Conservation (phyloP, 2,888 invertebrate species). For the Torymus tubicola region DNA sequence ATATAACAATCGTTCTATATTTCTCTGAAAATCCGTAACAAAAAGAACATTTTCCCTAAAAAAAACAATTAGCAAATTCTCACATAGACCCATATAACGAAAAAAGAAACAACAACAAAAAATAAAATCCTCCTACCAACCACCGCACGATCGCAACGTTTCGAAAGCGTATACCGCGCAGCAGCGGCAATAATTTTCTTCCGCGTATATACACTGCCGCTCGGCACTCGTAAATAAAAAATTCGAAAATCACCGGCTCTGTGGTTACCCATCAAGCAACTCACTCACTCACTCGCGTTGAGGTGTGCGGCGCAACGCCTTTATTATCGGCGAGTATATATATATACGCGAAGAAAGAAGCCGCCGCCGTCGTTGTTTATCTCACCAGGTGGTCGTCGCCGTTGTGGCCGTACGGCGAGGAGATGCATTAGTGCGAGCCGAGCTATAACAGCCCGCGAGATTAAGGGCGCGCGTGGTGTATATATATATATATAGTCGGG, state of each 20-base stretch:
- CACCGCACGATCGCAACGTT: too few species aligned
- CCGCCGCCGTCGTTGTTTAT: background rate
- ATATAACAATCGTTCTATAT: too few species aligned
- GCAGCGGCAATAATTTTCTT: background rate
- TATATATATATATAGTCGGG: too few species aligned
- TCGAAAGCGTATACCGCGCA: background rate
- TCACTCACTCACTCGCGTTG: background rate
- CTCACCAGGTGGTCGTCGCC: slow-evolving; percentile 46
- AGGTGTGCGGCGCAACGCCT: slow-evolving; percentile 24
- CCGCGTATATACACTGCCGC: background rate
- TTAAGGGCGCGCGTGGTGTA: background rate
- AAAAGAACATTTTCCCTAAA: too few species aligned
- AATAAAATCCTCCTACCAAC: too few species aligned
- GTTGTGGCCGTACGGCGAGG: background rate
- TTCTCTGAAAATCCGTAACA: too few species aligned
- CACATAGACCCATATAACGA: too few species aligned
- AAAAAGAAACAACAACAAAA: too few species aligned
- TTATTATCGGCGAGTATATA: slow-evolving; percentile 39
- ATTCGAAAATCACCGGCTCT: slow-evolving; percentile 14
- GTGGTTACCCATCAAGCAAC: slow-evolving; percentile 13
- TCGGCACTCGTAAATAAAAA: background rate
- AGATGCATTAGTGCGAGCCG: background rate
- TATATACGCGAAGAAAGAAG: background rate
- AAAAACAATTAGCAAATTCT: too few species aligned
- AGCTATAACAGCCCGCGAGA: background rate